phyloP scores from a whole-genome alignment of 2,113 vertebrate genomes.

The Thunnus thynnus region DNA sequence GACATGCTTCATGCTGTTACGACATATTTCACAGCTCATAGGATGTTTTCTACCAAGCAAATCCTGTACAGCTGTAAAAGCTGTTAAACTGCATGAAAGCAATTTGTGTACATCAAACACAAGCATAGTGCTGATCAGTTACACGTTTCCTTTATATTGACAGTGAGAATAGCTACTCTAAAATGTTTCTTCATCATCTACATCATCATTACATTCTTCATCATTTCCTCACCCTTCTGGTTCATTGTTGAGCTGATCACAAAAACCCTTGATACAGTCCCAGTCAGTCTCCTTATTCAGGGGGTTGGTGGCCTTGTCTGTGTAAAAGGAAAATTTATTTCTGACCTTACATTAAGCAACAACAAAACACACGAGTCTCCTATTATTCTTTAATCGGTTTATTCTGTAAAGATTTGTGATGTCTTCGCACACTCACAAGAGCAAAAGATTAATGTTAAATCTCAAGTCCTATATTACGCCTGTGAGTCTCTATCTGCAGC shows the following conservation, averaged over 20 bases:
- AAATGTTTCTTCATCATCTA: neutral
- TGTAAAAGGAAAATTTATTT: neutral
- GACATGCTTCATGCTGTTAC: neutral
- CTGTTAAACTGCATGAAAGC: no score
- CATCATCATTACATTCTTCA: no score
- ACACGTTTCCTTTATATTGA: no score
- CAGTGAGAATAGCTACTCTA: neutral
- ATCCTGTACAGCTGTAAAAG: neutral
- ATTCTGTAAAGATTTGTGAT: neutral
- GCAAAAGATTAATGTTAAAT: neutral
- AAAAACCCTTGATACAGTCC: constrained; percentile 92
- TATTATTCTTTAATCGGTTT: neutral
- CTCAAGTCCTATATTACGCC: no score
- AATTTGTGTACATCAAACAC: no score
- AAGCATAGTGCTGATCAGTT: no score
- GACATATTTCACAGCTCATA: neutral
- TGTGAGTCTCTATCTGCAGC: neutral
- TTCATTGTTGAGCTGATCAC: constrained; percentile 93
- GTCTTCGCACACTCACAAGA: no score
- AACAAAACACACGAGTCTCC: neutral
- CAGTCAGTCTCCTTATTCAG: constrained; percentile 94
- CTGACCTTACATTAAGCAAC: neutral
- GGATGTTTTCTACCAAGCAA: neutral
- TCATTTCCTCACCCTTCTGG: constrained; percentile 90
- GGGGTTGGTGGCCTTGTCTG: constrained; percentile 96